phyloP scores from a whole-genome alignment of 2,888 invertebrate species.

The Julus scanicus region DNA sequence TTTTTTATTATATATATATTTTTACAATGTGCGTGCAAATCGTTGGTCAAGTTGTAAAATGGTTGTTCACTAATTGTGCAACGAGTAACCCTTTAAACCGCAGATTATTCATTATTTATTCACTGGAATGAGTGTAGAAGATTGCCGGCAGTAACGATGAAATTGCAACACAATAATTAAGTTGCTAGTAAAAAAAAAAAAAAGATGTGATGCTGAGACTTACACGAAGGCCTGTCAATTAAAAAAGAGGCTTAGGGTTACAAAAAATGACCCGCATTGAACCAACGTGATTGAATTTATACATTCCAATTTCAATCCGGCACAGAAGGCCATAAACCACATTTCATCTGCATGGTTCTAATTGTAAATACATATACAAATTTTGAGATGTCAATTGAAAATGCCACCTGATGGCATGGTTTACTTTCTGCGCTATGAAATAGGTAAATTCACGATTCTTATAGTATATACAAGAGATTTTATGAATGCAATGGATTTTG shows the following conservation, averaged over 20 bases:
- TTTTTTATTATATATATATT: not conserved
- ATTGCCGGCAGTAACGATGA: not conserved
- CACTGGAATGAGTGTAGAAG: not conserved
- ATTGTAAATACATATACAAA: too few relatives aligned
- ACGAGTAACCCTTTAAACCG: slow-evolving; percentile 28
- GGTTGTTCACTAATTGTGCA: not conserved
- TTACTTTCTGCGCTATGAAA: not conserved
- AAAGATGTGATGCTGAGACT: not conserved
- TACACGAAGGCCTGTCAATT: not conserved
- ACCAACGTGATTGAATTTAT: too few relatives aligned
- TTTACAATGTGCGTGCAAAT: not conserved
- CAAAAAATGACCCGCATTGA: not conserved
- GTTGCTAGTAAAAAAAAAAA: not conserved
- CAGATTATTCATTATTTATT: slow-evolving; percentile 30
- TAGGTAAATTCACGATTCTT: slow-evolving; percentile 13
- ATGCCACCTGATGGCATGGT: slow-evolving; percentile 32
- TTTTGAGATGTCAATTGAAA: slow-evolving; percentile 15
- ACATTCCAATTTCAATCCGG: not conserved
- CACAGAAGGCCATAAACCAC: not conserved
- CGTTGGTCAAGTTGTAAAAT: slow-evolving; percentile 8
- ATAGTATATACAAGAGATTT: not conserved
- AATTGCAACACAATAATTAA: not conserved
- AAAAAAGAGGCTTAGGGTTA: not conserved
- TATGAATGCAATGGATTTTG: not conserved
- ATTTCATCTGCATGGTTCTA: slow-evolving; percentile 4